Percentiles rank a stretch among this genome's conserved stretches.
These are phyloP conservation scores for Limosa lapponica DNA, from an alignment of 2,797 vertebrate genomes.

Conservation along the genomic window DNA sequence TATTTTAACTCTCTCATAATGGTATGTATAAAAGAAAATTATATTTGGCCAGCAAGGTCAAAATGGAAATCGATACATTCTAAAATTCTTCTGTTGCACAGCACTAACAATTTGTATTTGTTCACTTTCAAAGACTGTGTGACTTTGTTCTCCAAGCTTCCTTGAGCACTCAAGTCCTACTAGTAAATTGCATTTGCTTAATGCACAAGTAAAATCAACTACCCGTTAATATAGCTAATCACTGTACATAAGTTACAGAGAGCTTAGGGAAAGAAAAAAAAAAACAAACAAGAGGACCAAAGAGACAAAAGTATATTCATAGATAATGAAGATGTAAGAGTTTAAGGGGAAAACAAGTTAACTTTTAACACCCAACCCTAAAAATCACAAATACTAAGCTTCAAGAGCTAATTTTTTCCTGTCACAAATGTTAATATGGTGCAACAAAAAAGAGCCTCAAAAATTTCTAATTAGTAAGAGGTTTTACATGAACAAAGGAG, in stretches of 20 bases:
- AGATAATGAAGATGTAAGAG: neutral
- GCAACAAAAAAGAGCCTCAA: neutral
- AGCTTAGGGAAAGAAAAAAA: neutral
- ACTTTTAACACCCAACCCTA: neutral
- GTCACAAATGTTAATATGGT: neutral
- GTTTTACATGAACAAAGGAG: neutral
- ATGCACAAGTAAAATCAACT: constrained; percentile 50
- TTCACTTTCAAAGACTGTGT: constrained; percentile 2
- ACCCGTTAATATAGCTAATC: constrained; percentile 36
- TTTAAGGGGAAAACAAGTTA: neutral
- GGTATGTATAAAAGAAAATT: neutral
- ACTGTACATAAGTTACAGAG: neutral
- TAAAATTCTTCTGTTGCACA: neutral
- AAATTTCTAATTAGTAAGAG: neutral
- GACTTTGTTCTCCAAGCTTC: constrained; percentile 11
- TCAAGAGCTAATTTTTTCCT: neutral
- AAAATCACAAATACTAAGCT: neutral
- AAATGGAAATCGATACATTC: neutral
- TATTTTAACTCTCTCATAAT: neutral
- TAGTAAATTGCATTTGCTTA: constrained; percentile 51
- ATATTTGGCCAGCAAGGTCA: neutral
- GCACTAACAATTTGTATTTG: neutral
- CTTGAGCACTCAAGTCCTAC: neutral
- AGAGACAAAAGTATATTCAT: neutral
- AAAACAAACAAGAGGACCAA: neutral